Conservation (phyloP, 2,888 invertebrate genomes). For the Zonitis immaculata region DNA sequence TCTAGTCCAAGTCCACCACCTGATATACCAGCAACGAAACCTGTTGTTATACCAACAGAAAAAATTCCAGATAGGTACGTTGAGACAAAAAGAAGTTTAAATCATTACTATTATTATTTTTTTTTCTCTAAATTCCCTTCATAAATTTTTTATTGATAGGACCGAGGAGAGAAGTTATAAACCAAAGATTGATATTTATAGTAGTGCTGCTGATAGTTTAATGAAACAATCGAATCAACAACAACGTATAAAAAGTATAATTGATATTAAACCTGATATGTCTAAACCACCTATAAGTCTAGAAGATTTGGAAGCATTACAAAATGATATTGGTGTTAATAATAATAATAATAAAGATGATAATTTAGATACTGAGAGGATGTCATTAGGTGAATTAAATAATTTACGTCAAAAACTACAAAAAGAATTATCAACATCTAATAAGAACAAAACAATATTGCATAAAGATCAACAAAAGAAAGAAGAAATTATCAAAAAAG, state of each 20-base stretch:
- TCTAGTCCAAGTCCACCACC: slow-evolving; percentile 50
- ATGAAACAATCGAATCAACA: slow-evolving; percentile 7
- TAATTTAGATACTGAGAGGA: slow-evolving; percentile 47
- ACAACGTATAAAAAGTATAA: slow-evolving; percentile 1
- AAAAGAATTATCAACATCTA: slow-evolving; percentile 38
- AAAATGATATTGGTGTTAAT: slow-evolving; percentile 30
- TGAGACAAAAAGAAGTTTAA: neutral
- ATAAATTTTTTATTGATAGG: neutral
- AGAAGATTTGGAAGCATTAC: slow-evolving; percentile 39
- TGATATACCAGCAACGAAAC: slow-evolving; percentile 39
- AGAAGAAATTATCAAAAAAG: neutral
- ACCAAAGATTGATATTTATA: slow-evolving; percentile 38
- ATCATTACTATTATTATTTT: neutral
- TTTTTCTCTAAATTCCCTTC: slow-evolving; percentile 6
- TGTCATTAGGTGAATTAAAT: slow-evolving; percentile 52
- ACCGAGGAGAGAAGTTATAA: slow-evolving; percentile 18
- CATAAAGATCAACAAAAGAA: neutral
- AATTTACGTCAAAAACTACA: slow-evolving; percentile 51
- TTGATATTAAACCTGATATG: slow-evolving; percentile 30
- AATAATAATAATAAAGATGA: slow-evolving; percentile 22
- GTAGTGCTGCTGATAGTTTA: slow-evolving; percentile 36
- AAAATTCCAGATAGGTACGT: slow-evolving; percentile 25
- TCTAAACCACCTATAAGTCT: slow-evolving; percentile 43
- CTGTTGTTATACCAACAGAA: slow-evolving; percentile 48
- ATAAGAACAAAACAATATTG: neutral